phyloP scores from a whole-genome alignment of 2,113 vertebrate species.

The Puffinus mauretanicus region DNA sequence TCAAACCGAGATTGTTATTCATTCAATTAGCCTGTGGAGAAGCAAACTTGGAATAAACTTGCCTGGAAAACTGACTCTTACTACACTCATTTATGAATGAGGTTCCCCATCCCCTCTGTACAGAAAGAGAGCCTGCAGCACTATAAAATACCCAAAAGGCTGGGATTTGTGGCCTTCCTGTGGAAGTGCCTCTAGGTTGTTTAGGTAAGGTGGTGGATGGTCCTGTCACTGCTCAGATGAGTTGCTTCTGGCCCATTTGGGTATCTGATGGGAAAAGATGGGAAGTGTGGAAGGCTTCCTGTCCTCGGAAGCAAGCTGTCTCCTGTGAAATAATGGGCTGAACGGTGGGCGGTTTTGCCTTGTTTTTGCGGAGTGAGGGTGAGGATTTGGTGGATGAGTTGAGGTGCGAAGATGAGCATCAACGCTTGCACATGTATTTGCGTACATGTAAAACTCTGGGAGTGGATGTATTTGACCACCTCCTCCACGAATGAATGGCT shows the following conservation, averaged over 20 bases:
- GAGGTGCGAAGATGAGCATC: neutral
- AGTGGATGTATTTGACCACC: neutral
- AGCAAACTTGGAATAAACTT: neutral
- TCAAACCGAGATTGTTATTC: neutral
- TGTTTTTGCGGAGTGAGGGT: neutral
- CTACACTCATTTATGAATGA: neutral
- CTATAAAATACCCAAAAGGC: neutral
- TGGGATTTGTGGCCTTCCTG: neutral
- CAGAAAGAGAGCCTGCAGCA: neutral
- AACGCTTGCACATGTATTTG: rapidly evolving
- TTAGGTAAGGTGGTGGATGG: neutral
- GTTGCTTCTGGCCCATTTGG: neutral
- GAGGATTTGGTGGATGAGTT: neutral
- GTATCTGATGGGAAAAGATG: neutral
- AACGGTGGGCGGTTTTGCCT: rapidly evolving
- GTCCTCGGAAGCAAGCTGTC: neutral
- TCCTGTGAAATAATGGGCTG: neutral
- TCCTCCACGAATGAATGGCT: neutral
- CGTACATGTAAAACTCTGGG: neutral
- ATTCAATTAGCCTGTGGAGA: neutral
- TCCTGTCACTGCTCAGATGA: neutral
- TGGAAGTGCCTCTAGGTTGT: neutral
- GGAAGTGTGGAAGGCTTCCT: neutral
- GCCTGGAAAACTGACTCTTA: neutral
- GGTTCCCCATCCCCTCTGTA: neutral